These are phyloP conservation scores for Circaetus gallicus DNA, from an alignment of 2,113 vertebrate genomes.

Conservation along the genomic window DNA sequence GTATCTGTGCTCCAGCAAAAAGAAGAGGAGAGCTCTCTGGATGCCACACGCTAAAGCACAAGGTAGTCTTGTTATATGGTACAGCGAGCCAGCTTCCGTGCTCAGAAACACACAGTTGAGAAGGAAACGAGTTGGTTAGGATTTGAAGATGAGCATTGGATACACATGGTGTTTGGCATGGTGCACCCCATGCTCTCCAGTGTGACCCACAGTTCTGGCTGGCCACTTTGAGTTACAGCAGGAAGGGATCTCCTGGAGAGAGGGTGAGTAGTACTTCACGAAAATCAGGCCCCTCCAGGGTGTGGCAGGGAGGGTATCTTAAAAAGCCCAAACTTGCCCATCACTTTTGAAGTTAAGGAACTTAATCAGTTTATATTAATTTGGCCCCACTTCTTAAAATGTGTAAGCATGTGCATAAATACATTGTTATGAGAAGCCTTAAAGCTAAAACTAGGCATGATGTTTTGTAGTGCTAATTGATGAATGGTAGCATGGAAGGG, in stretches of 20 bases:
- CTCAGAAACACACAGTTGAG: not conserved
- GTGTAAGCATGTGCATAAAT: not conserved
- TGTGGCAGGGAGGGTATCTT: not conserved
- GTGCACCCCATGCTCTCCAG: not conserved
- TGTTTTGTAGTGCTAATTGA: not conserved
- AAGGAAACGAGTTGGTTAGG: rapidly evolving
- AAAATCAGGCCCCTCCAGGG: not conserved
- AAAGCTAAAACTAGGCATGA: not conserved
- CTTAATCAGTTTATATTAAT: not conserved
- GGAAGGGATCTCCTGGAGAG: not conserved
- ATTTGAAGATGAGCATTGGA: not conserved
- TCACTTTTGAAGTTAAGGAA: not conserved
- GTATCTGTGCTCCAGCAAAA: not conserved
- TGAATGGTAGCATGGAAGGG: not conserved
- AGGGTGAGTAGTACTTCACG: not conserved
- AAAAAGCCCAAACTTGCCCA: not conserved
- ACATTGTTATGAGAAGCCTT: not conserved
- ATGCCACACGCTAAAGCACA: not conserved
- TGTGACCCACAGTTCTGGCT: not conserved
- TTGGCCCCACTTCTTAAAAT: not conserved
- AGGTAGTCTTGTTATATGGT: rapidly evolving
- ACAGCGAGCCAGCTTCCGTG: rapidly evolving
- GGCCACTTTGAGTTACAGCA: not conserved
- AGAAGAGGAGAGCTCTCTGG: not conserved
- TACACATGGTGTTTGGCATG: not conserved